phyloP scores from a whole-genome alignment of 1,140 invertebrate genomes.

The Coenobita brevimanus region DNA sequence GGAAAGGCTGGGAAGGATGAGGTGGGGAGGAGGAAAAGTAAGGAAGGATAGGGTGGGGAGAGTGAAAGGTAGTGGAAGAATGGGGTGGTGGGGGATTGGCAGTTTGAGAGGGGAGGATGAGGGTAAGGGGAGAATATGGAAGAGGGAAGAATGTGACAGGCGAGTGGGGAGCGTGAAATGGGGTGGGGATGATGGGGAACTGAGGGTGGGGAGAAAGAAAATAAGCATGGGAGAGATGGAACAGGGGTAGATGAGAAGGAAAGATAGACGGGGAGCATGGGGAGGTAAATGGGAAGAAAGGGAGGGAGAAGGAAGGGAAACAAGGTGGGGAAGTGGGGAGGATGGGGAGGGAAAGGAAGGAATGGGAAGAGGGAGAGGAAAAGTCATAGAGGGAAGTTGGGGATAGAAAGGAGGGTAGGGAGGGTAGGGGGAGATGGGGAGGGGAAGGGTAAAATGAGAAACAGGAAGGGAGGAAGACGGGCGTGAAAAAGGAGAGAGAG shows the following conservation, averaged over 20 bases:
- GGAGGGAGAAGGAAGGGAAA: not conserved
- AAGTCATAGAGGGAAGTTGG: not conserved
- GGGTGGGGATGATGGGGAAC: not conserved
- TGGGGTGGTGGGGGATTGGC: no score
- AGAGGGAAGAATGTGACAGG: not conserved
- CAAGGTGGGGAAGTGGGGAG: not conserved
- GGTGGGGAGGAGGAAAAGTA: no score
- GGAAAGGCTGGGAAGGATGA: no score
- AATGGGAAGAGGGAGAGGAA: not conserved
- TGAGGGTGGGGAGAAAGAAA: not conserved
- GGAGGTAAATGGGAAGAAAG: not conserved
- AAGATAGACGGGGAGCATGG: not conserved
- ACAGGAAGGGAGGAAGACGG: not conserved
- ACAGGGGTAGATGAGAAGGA: not conserved
- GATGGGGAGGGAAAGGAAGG: not conserved
- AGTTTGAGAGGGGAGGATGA: not conserved
- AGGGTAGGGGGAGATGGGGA: not conserved
- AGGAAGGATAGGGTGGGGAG: not conserved
- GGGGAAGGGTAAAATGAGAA: not conserved
- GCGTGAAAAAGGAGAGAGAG: not conserved
- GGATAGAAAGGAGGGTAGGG: not conserved
- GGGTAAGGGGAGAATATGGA: not conserved
- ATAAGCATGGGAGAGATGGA: not conserved
- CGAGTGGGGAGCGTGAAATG: no score
- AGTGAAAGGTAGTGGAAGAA: not conserved